A percentile compares a stretch with the other conserved stretches of the same genome.
phyloP scores from a whole-genome alignment of 2,888 invertebrate genomes.

The Hirtodrosophila confusa region DNA sequence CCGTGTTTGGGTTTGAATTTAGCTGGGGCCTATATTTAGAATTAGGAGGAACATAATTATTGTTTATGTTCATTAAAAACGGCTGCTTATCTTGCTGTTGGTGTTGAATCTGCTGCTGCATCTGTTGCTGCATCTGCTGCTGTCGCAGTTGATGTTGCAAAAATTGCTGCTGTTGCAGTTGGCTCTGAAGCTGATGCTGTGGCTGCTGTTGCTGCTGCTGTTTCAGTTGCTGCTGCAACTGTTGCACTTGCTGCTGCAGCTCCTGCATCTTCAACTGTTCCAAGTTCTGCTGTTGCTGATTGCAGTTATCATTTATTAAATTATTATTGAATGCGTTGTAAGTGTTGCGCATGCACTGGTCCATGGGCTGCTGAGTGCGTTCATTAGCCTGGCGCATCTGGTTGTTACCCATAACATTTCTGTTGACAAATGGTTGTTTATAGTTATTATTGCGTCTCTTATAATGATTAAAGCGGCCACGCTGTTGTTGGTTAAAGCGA shows the following conservation, averaged over 20 bases:
- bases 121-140: too few species aligned
- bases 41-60: slow-evolving; percentile 4
- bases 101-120: too few species aligned
- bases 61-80: slow-evolving; percentile 13
- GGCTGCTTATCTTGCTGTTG: slow-evolving; percentile 1
- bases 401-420: slow-evolving; percentile 12
- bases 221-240: slow-evolving; percentile 2
- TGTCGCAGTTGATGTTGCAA: too few species aligned
- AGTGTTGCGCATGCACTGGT: slow-evolving; percentile 18
- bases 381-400: background rate
- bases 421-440: background rate
- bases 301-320: slow-evolving; percentile 7
- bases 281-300: background rate
- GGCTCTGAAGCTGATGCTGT: too few species aligned
- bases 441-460: background rate
- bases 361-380: background rate
- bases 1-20: background rate
- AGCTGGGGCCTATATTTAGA: background rate
- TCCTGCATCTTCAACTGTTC: too few species aligned
- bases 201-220: too few species aligned
- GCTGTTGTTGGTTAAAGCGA: background rate
- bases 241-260: background rate
- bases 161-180: too few species aligned
- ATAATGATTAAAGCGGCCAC: too few species aligned
- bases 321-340: slow-evolving; percentile 27